phyloP scores from a whole-genome alignment of 2,113 vertebrate species.

The Prunella fulvescens region DNA sequence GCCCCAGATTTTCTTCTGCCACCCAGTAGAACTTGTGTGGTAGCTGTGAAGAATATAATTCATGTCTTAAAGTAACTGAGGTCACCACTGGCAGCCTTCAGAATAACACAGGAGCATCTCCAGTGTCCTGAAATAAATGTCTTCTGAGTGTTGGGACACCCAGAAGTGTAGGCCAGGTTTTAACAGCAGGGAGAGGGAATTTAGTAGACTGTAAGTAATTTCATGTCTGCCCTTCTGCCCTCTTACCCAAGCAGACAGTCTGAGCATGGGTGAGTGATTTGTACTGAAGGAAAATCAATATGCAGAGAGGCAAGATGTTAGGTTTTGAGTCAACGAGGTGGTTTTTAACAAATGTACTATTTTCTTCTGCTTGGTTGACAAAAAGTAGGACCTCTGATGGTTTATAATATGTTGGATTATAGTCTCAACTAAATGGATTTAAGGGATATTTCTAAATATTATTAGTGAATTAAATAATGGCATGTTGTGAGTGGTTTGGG shows the following conservation, averaged over 20 bases:
- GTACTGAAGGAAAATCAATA: neutral
- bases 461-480: neutral
- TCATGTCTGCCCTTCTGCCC: neutral
- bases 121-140: neutral
- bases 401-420: neutral
- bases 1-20: neutral
- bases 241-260: neutral
- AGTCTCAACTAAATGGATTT: neutral
- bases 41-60: neutral
- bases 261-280: neutral
- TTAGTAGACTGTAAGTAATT: slow-evolving; percentile 21
- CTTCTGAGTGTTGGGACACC: neutral
- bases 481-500: neutral
- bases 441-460: neutral
- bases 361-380: neutral
- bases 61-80: neutral
- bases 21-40: neutral
- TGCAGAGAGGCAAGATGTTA: neutral
- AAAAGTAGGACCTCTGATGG: neutral
- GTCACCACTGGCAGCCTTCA: neutral
- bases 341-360: neutral
- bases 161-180: neutral
- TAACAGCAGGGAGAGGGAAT: neutral
- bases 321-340: neutral
- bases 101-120: neutral